Base-by-base conservation (phyloP, 1,140 invertebrate genomes). In the Oncopodura yosiiana region DNA sequence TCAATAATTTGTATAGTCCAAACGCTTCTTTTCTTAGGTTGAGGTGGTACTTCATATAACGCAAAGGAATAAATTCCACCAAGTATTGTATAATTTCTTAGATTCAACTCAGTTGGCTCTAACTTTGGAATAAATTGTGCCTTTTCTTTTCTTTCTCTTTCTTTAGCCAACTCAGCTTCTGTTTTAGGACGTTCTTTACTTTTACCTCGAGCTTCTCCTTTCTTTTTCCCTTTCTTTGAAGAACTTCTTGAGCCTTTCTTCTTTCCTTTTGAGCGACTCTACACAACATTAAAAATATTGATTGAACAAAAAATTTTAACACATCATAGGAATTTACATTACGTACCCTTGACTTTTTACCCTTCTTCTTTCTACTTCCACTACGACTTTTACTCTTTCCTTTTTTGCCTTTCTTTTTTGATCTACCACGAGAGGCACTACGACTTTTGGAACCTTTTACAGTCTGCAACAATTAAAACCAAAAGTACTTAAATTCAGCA, bases 1-100 rank as follows among this genome's bases (percentile, higher is more conserved):
- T 79, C 73, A 44, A 86, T 60, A 19, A 53, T 14, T 23, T 60
- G 61, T 3, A 60, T 38, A 8, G 46, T 32, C 61, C 61, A 63
- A 45, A 49, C 36, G 2, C 53, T 56, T 5, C 50, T 19, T 8
- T 55, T 30, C 29, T 49, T 57, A 14, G 61, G 61, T 34, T 61
- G 62, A 4, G 51, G 46, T 16, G 62, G 61, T n/a, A 57, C 42
- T 23, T 63, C 51, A 1, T 60, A 37, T 1, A 55, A 36, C 11
- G 50, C 43, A 27, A 63, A 63, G 21, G 54, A 24, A 27, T 53
- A 63, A 2, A 60, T 43, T 41, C 62, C 62, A 26, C 56, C 62
- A 2, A 58, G 49, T 34, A 63, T 61, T 2, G 21, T 29, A 29
- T 53, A 55, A 36, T 55, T 60, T 36, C 62, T 12, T 16, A 63